phyloP scores from a whole-genome alignment of 2,797 vertebrate genomes.

The Pterois miles region DNA sequence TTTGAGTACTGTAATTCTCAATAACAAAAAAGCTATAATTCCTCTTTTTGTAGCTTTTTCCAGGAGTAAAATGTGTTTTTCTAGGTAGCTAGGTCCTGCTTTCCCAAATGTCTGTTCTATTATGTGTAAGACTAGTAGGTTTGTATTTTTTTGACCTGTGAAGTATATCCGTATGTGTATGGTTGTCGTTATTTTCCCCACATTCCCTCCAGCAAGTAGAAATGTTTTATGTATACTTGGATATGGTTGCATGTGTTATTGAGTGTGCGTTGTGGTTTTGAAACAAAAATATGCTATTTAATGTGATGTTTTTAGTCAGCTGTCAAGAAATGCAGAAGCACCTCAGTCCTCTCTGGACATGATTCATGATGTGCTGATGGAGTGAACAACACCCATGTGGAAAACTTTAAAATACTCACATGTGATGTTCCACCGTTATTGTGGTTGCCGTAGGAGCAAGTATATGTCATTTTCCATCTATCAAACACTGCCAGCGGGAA shows the following conservation, averaged over 20 bases:
- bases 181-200: too few species aligned
- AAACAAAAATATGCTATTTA: neutral
- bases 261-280: conserved; percentile 1
- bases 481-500: conserved; percentile 6
- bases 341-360: neutral
- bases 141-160: too few species aligned
- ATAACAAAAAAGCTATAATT: accelerated
- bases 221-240: too few species aligned
- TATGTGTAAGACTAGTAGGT: too few species aligned
- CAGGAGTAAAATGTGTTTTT: too few species aligned
- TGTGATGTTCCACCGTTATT: conserved; percentile 40
- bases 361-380: conserved; percentile 48
- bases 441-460: conserved; percentile 23
- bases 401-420: conserved; percentile 43
- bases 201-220: too few species aligned
- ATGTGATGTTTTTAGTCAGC: conserved; percentile 12
- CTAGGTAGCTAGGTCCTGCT: too few species aligned
- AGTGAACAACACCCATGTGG: conserved; percentile 34
- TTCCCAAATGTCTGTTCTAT: too few species aligned
- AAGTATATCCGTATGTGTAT: too few species aligned
- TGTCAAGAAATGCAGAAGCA: conserved; percentile 1
- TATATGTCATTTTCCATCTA: conserved; percentile 30
- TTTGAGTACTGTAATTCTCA: too few species aligned
- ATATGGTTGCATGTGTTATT: neutral
- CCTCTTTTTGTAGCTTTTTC: too few species aligned